Evolutionary conservation across 2,113 vertebrate species (phyloP).

Genomic region (Gymnarchus niloticus): DNA sequence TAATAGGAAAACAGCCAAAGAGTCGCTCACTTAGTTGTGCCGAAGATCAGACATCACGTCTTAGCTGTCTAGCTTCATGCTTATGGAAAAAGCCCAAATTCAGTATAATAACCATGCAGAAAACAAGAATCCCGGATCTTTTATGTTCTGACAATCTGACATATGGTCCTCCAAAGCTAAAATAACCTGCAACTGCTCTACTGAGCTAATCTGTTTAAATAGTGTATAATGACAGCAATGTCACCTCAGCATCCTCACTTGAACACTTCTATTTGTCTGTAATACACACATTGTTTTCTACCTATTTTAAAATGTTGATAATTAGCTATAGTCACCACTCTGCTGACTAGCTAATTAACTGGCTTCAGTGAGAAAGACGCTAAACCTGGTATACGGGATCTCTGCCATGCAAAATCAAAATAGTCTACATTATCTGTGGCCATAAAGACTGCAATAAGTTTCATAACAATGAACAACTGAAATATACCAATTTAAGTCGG

Average conservation of each 20-base stretch:
- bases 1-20: neutral
- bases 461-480: neutral
- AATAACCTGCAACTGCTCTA: constrained; percentile 6
- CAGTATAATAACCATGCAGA: neutral
- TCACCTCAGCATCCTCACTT: neutral
- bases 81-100: neutral
- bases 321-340: neutral
- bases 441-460: neutral
- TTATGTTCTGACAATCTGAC: neutral
- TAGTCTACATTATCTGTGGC: neutral
- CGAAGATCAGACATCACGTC: neutral
- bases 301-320: neutral
- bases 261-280: neutral
- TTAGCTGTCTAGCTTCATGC: neutral
- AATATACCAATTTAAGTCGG: neutral
- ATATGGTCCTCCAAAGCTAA: neutral
- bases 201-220: neutral
- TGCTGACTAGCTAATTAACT: neutral
- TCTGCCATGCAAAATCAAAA: neutral
- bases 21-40: neutral
- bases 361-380: neutral
- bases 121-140: neutral
- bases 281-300: neutral
- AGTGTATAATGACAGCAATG: neutral
- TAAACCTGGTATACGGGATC: neutral